A percentile compares a stretch with the other conserved stretches of the same genome.
Evolutionary conservation across 2,113 vertebrate species (phyloP).

Genomic region (Hippoglossus stenolepis): DNA sequence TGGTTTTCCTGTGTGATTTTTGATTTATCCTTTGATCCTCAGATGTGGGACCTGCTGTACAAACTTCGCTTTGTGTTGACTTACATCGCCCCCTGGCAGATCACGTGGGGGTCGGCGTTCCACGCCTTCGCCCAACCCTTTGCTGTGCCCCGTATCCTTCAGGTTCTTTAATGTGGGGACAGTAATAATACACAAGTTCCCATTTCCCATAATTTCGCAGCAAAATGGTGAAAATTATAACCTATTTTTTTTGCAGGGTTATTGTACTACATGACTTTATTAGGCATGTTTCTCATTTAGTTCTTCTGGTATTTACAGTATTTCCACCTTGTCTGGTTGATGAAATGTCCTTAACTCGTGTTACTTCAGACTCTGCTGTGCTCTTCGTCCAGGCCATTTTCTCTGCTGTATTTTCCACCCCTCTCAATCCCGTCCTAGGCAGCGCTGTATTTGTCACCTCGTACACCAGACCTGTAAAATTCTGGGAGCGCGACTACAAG

Average conservation of each 20-base stretch:
- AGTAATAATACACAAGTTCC: too few relatives aligned
- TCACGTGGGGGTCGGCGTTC: constrained; percentile 94
- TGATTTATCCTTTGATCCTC: constrained; percentile 36
- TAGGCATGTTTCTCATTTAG: not conserved
- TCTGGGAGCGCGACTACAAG: constrained; percentile 95
- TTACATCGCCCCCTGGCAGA: constrained; percentile 95
- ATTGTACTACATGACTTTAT: not conserved
- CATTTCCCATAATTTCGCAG: too few relatives aligned
- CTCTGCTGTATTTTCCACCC: constrained; percentile 90
- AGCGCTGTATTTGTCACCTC: constrained; percentile 93
- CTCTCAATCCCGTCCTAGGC: constrained; percentile 90
- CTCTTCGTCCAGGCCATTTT: constrained; percentile 91
- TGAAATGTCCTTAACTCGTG: constrained; percentile 65
- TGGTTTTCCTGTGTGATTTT: not conserved
- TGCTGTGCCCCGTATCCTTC: constrained; percentile 92
- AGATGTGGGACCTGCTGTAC: constrained; percentile 94
- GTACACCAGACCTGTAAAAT: constrained; percentile 91
- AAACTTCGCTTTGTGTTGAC: constrained; percentile 93
- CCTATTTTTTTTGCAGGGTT: not conserved
- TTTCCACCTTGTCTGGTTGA: not conserved
- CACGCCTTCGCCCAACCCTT: constrained; percentile 94
- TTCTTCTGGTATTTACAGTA: not conserved
- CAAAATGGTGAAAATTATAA: too few relatives aligned
- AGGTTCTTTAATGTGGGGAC: not conserved
- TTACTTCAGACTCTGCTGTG: constrained; percentile 88